These are phyloP conservation scores for Arenicola marina DNA, from an alignment of 2,888 invertebrate genomes.

Conservation along the genomic window DNA sequence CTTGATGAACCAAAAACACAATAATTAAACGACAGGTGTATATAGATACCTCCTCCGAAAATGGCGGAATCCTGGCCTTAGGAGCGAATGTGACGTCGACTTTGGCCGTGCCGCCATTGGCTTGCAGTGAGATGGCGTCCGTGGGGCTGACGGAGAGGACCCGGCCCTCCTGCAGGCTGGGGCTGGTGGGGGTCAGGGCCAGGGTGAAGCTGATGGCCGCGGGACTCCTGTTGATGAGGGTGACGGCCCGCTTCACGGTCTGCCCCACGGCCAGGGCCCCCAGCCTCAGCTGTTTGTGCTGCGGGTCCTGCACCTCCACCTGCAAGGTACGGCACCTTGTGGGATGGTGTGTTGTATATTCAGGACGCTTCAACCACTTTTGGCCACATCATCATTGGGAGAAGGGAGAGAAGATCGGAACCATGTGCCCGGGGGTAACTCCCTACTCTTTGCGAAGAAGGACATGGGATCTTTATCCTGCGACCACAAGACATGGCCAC, in stretches of 20 bases:
- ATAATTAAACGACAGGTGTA: neutral
- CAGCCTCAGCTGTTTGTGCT: slow-evolving; percentile 55
- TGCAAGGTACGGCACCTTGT: too few relatives aligned
- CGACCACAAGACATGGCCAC: too few relatives aligned
- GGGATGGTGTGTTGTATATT: too few relatives aligned
- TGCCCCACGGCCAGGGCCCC: slow-evolving; percentile 56
- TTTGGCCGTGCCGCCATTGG: slow-evolving; percentile 51
- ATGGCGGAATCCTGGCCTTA: slow-evolving; percentile 54
- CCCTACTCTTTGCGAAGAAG: too few relatives aligned
- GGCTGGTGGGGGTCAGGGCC: slow-evolving; percentile 50
- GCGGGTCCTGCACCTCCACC: slow-evolving; percentile 58
- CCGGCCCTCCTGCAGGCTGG: slow-evolving; percentile 47
- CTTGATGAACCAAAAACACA: neutral
- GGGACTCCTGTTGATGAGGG: slow-evolving; percentile 59
- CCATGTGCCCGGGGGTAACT: too few relatives aligned
- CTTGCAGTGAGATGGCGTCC: slow-evolving; percentile 49
- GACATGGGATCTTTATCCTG: too few relatives aligned
- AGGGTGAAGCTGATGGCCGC: slow-evolving; percentile 56
- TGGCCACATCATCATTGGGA: too few relatives aligned
- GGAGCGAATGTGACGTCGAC: slow-evolving; percentile 57
- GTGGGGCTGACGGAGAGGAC: slow-evolving; percentile 48
- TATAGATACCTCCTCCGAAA: slow-evolving; percentile 57
- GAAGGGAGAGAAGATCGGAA: too few relatives aligned
- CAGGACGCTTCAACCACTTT: too few relatives aligned
- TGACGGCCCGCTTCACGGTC: slow-evolving; percentile 46